phyloP scores from a whole-genome alignment of 2,797 vertebrate species.

The Catharus ustulatus region DNA sequence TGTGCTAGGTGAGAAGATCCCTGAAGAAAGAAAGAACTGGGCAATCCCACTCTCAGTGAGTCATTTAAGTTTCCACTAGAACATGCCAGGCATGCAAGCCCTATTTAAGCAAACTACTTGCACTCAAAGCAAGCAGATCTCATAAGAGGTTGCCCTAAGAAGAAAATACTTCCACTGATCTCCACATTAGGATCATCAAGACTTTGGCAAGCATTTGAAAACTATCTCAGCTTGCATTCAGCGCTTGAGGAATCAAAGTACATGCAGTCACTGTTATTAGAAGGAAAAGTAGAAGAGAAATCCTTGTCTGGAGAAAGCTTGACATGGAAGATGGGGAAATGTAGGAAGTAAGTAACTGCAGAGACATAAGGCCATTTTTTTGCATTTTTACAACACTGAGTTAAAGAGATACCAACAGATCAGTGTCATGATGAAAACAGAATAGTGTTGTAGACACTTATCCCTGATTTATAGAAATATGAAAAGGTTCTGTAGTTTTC shows the following conservation, averaged over 20 bases:
- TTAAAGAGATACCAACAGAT: background rate
- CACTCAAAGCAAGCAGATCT: background rate
- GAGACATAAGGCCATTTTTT: background rate
- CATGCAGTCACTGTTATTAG: background rate
- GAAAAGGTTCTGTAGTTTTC: background rate
- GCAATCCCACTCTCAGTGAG: background rate
- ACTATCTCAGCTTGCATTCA: background rate
- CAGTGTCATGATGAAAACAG: background rate
- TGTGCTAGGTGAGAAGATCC: background rate
- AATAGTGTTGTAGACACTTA: background rate
- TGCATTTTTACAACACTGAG: background rate
- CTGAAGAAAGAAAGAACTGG: background rate
- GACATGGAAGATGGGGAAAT: background rate
- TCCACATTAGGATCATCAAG: background rate
- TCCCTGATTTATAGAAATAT: background rate
- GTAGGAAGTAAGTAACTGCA: background rate
- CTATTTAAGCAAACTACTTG: slow-evolving; percentile 1
- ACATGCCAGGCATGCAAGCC: background rate
- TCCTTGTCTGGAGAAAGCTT: background rate
- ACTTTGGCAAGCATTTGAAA: background rate
- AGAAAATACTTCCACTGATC: slow-evolving; percentile 8
- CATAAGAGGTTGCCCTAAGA: background rate
- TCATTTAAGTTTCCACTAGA: slow-evolving; percentile 2
- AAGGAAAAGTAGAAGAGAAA: background rate
- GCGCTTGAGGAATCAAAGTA: background rate